phyloP scores from a whole-genome alignment of 64 coral and sea anemone genomes.

The Actinia tenebrosa region DNA sequence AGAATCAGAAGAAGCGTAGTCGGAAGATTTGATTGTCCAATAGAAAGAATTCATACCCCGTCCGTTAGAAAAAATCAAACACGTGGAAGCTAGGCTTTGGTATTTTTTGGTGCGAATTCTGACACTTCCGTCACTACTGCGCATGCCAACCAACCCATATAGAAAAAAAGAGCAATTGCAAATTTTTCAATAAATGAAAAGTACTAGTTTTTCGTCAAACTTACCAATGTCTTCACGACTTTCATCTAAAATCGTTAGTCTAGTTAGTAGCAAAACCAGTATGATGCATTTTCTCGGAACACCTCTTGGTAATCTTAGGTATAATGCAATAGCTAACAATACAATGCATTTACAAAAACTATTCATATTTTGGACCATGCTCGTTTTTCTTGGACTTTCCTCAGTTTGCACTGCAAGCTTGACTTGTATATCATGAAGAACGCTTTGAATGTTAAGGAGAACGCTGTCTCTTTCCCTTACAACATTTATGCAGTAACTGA shows the following conservation, averaged over 20 bases:
- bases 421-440: not conserved
- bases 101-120: too few relatives aligned
- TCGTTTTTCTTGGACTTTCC: not conserved
- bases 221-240: slow-evolving; percentile 10
- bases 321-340: not conserved
- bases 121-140: too few relatives aligned
- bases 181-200: too few relatives aligned
- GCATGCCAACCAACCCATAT: too few relatives aligned
- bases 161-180: too few relatives aligned
- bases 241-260: not conserved
- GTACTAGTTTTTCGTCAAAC: too few relatives aligned
- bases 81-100: too few relatives aligned
- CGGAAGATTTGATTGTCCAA: too few relatives aligned
- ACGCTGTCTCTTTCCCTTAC: not conserved
- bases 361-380: not conserved
- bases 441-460: not conserved
- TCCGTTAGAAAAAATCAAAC: too few relatives aligned
- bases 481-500: not conserved
- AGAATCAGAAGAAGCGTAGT: too few relatives aligned
- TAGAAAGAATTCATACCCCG: too few relatives aligned
- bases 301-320: not conserved
- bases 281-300: not conserved
- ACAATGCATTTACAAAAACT: not conserved
- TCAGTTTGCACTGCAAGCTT: not conserved
- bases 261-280: not conserved